Base-by-base conservation (phyloP, 2,113 vertebrate genomes). In the Stigmatopora nigra region DNA sequence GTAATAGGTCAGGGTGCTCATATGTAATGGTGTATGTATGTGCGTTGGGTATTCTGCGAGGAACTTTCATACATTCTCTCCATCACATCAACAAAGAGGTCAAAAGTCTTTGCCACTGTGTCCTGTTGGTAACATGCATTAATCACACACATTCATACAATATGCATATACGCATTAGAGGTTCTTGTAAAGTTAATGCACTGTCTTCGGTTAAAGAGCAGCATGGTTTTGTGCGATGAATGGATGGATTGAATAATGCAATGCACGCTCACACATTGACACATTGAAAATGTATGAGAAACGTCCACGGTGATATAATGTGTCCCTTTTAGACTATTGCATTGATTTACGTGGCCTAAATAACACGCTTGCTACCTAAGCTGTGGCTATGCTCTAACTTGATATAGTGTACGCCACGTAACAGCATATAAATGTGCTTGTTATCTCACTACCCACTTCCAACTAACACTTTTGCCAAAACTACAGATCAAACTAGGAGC, bases 1-100 rank as follows among this genome's bases (percentile, higher is more conserved):
- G 75, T 84, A 80, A 12, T 82, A 61, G 79, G 82, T 83, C 80
- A 84, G 47, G 67, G 61, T 53, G 66, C 38, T 36, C 51, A 48
- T 17, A 17, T 17, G 4, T 49, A 41, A n/a, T n/a, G 3, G 20
- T 53, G 38, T 22, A 36, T 49, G 64, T 62, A 52, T 45, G 57
- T 48, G 47, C 22, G 61, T 20, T 44, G 44, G 17, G 53, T 41
- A 35, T 71, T 69, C 78, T 75, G 68, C 71, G 49, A 61, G 22
- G 46, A 71, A 66, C 70, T 78, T 78, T 83, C 45, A 65, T 77
- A 56, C 49, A 78, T 65, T 75, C 75, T 79, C 74, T 64, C 76
- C 68, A 70, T 78, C 64, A 79, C 47, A 7, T 19, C 16, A 41
- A 7, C 25, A 45, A 38, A 63, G 14, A 53, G 77, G 84, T 86